Conservation (phyloP, 1,140 invertebrate species). For the Melitaea cinxia region DNA sequence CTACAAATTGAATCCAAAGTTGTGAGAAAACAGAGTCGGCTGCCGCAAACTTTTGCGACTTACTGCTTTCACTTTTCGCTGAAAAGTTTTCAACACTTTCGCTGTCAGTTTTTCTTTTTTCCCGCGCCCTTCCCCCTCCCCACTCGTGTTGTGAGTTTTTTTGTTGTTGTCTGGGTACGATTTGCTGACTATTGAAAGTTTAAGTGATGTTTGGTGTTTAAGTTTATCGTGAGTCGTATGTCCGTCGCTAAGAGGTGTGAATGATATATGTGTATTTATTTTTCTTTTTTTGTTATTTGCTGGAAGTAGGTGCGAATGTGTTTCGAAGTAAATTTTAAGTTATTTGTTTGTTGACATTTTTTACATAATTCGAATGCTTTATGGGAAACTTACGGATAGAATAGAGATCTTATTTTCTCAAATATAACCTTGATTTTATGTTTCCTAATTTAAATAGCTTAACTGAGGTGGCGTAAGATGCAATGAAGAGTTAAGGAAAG, state of each 20-base stretch:
- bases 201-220: constrained; percentile 36
- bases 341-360: no score
- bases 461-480: no score
- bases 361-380: no score
- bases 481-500: no score
- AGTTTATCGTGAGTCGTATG: constrained; percentile 24
- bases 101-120: constrained; percentile 43
- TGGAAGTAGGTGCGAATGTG: no score
- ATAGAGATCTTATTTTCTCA: no score
- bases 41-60: constrained; percentile 63
- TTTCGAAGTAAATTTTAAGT: no score
- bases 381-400: no score
- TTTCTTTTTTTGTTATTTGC: neutral
- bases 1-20: constrained; percentile 71
- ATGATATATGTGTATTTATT: neutral
- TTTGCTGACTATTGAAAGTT: constrained; percentile 35
- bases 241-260: neutral
- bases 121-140: neutral
- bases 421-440: no score
- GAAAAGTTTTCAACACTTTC: constrained; percentile 70
- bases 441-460: no score
- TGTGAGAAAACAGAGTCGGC: constrained; percentile 71
- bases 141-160: constrained; percentile 10
- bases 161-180: constrained; percentile 31
- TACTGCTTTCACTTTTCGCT: constrained; percentile 64